A percentile compares a stretch with the other conserved stretches of the same genome.
Evolutionary conservation across 2,113 vertebrate species (phyloP).

Genomic region (Numida meleagris): DNA sequence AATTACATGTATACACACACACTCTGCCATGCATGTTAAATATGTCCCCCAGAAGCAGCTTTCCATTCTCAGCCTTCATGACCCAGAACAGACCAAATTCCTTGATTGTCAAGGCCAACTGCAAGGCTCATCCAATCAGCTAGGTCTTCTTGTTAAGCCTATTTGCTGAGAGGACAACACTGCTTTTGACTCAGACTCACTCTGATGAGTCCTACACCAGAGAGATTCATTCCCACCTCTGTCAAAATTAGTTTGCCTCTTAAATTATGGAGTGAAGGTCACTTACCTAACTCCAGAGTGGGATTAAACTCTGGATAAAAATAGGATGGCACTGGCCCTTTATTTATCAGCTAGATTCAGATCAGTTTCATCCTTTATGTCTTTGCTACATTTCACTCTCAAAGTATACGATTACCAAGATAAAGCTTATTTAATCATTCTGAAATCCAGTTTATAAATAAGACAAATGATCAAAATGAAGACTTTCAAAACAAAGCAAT

Average conservation of each 20-base stretch:
- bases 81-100: neutral
- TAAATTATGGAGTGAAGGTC: constrained; percentile 7
- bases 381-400: neutral
- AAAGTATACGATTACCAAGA: neutral
- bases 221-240: neutral
- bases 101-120: neutral
- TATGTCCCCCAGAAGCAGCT: neutral
- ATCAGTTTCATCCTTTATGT: neutral
- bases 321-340: neutral
- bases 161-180: neutral
- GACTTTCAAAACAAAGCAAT: neutral
- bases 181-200: neutral
- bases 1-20: neutral
- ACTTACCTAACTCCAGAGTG: neutral
- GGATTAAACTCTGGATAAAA: neutral
- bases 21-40: neutral
- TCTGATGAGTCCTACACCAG: neutral
- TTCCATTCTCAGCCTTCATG: neutral
- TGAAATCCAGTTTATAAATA: neutral
- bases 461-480: neutral
- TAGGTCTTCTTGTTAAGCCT: neutral
- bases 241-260: neutral
- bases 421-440: neutral
- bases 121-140: neutral
- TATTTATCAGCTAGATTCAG: neutral